Percentiles rank a stretch among this genome's conserved stretches.
Evolutionary conservation across 2,888 invertebrate species (phyloP).

Genomic region (Harpalus rufipes): DNA sequence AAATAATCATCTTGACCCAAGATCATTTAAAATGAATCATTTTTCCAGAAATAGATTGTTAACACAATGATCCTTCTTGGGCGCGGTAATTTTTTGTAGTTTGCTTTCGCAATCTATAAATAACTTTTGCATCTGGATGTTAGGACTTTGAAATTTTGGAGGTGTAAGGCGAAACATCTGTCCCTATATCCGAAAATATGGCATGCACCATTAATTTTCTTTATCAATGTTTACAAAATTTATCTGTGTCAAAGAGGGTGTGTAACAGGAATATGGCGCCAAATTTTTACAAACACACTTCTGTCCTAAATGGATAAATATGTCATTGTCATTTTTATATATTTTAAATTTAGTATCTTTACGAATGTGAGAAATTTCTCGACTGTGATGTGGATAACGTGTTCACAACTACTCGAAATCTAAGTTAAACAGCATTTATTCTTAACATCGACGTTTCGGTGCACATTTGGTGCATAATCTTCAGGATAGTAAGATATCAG

Average conservation of each 20-base stretch:
- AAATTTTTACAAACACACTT: background rate
- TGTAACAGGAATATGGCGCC: background rate
- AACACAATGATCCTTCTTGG: slow-evolving; percentile 4
- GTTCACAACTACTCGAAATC: no score
- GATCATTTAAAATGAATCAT: slow-evolving; percentile 37
- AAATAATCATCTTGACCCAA: slow-evolving; percentile 27
- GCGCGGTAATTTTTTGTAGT: slow-evolving; percentile 18
- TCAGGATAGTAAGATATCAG: no score
- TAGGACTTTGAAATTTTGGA: background rate
- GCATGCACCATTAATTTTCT: background rate
- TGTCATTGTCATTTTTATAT: background rate
- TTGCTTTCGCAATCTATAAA: background rate
- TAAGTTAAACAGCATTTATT: no score
- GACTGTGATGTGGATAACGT: no score
- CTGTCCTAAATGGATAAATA: background rate
- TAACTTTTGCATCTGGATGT: background rate
- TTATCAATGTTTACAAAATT: background rate
- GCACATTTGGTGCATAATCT: no score
- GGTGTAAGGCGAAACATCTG: background rate
- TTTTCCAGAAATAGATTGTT: slow-evolving; percentile 31
- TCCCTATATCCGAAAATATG: background rate
- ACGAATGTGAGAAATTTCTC: no score
- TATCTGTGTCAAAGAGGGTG: background rate
- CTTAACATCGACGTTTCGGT: no score
- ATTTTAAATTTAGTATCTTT: background rate